Evolutionary conservation across 2,113 vertebrate species (phyloP), one percentile per base, ranked within the genome.

Genomic region (Thunnus maccoyii): DNA sequence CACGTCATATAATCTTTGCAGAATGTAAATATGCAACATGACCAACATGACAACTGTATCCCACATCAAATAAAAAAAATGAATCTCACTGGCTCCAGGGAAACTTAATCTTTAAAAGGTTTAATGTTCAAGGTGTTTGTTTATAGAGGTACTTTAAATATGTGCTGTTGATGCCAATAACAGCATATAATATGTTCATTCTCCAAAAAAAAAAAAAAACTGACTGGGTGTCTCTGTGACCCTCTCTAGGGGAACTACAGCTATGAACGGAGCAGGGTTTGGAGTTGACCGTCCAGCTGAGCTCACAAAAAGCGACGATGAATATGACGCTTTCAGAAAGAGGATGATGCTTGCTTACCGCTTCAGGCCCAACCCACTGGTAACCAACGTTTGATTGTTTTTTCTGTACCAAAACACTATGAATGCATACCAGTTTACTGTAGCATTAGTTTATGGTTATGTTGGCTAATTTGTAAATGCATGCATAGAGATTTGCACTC

Each of bases 271-370:
- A 0, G 98, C 97, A 0, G 98, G 98, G 0, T 97, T 99, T 0
- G 98, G 98, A 47, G 95, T 99, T 0, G 98, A 99, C 12, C 96
- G 98, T 9, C 98, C 98, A 0, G 97, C 98, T 0, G 97, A 97
- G 75, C 96, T 99, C 0, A 85, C 85, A 36, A 98, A 96, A 91
- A 94, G 91, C 22, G 98, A 99, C 0, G 98, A 99, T 0, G 98
- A 99, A 85, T 99, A 98, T 0, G 98, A 99, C n/a, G 98, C 98
- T 0, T 99, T 97, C 85, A 96, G 98, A 0, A 99, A 99, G 64
- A 94, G 98, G 57, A 99, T 99, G 98, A 99, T 99, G 98, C 93
- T 99, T 32, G 98, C 98, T 0, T 99, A 99, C 87, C 96, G 98
- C 41, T 99, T 99, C 96, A 95, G 98, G 62, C 98, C 98, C 5